phyloP scores from a whole-genome alignment of 2,113 vertebrate genomes.

The Petrocephalus zakoni region DNA sequence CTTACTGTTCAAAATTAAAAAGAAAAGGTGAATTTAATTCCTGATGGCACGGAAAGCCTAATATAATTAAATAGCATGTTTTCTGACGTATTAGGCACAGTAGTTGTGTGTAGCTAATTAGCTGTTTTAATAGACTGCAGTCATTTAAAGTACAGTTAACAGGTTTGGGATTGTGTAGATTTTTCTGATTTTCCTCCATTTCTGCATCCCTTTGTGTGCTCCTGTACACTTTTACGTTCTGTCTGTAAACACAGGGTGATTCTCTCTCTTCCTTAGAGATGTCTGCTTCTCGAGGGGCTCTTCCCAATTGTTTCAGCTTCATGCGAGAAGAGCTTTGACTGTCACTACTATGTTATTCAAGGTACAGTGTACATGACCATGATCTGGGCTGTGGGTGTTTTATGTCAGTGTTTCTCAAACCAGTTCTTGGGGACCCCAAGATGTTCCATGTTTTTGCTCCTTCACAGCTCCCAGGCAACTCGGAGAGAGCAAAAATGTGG shows the following conservation, averaged over 20 bases:
- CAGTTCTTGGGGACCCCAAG: no score
- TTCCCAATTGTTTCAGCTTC: conserved; percentile 61
- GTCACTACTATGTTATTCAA: conserved; percentile 74
- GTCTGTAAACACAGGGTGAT: not conserved
- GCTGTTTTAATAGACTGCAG: not conserved
- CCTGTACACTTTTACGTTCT: not conserved
- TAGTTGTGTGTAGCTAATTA: not conserved
- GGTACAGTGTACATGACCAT: conserved; percentile 49
- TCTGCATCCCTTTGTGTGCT: not conserved
- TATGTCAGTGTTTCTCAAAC: no score
- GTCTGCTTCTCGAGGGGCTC: conserved; percentile 65
- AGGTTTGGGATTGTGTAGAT: not conserved
- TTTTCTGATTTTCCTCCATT: not conserved
- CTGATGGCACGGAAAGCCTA: not conserved
- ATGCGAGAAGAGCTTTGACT: conserved; percentile 64
- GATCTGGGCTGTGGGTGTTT: not conserved
- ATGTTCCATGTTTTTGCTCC: no score
- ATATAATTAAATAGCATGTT: not conserved
- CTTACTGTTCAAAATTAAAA: not conserved
- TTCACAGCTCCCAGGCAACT: no score
- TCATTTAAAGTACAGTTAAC: not conserved
- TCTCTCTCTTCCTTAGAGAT: conserved; percentile 46
- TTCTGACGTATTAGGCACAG: not conserved
- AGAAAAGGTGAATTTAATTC: not conserved
- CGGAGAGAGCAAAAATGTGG: no score